Base-by-base conservation (phyloP, 2,888 invertebrate genomes). In the Limnephilus rhombicus region DNA sequence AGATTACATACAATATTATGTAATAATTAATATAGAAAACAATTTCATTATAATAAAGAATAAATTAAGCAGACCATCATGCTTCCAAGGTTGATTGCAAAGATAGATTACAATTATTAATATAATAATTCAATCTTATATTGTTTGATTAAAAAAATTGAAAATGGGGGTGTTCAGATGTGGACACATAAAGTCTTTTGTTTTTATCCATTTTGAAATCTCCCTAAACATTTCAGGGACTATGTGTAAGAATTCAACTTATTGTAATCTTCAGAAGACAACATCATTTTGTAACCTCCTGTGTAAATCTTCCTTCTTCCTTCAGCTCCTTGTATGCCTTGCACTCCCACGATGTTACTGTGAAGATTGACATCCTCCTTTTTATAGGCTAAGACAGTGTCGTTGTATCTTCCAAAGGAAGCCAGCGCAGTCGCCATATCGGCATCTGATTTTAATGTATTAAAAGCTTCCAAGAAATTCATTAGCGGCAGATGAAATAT, bases 401-500 rank as follows among this genome's bases (percentile, higher is more conserved):
- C 68, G 29, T 34, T 88, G 53, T 91, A 85, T 5, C 85, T 45
- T n/a, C 91, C 88, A 53, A 91, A 91, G 2, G 88, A 91, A 82
- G 81, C 85, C 12, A 91, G 88, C 0, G 91, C 88, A 11, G 49
- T 49, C 11, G 87, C 87, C 24, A 91, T 9, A 45, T 91, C 87
- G 24, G 82, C 7, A 53, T 91, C 91, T 34, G 91, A 31, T 82
- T 88, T 91, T 13, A 91, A 81, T 13, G 49, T 34, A 68, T 91
- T 82, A 68, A 91, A 91, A 45, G 81, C 49, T 85, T 91, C 89
- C 82, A 91, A 45, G 83, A 91, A 91, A 89, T 89, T 91, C 80
- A 91, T 87, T 12, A 91, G 37, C n/a, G 91, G 91, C 80, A 91
- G 49, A 83, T 91, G 88, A 89, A 88, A 91, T 24, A 89, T 18